These are phyloP conservation scores for Amphipyra berbera DNA, from an alignment of 2,888 invertebrate species.

Conservation along the genomic window DNA sequence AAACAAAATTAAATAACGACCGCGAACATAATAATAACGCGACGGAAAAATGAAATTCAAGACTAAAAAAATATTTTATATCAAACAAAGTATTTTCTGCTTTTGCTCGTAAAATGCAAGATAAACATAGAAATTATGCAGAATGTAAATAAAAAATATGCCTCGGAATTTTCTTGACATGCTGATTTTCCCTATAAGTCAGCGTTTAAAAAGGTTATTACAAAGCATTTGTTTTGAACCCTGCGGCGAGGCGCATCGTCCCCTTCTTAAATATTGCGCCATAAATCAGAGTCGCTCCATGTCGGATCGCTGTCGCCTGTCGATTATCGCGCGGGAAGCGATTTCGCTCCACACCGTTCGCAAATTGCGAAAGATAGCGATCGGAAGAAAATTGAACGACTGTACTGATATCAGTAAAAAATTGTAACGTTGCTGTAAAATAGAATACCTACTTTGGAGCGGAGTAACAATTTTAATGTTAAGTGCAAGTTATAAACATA, in stretches of 20 bases:
- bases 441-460: slow-evolving; percentile 15
- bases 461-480: slow-evolving; percentile 31
- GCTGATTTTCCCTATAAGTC: slow-evolving; percentile 53
- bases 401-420: slow-evolving; percentile 54
- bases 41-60: background rate
- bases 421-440: slow-evolving; percentile 40
- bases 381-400: slow-evolving; percentile 67
- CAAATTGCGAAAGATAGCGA: slow-evolving; percentile 72
- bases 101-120: slow-evolving; percentile 23
- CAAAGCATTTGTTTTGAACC: slow-evolving; percentile 60
- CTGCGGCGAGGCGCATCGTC: slow-evolving; percentile 62
- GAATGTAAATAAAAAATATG: slow-evolving; percentile 45
- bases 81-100: slow-evolving; percentile 11
- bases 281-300: slow-evolving; percentile 77
- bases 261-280: slow-evolving; percentile 75
- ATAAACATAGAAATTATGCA: slow-evolving; percentile 28
- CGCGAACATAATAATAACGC: slow-evolving; percentile 3
- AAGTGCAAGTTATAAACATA: slow-evolving; percentile 17
- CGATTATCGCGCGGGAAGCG: slow-evolving; percentile 78
- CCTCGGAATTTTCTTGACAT: slow-evolving; percentile 42
- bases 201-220: slow-evolving; percentile 59
- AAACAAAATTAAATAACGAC: slow-evolving; percentile 2
- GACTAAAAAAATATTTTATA: slow-evolving; percentile 16
- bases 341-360: slow-evolving; percentile 63
- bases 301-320: slow-evolving; percentile 78